These are phyloP conservation scores for Pseudomugil gertrudae DNA, from an alignment of 2,797 vertebrate genomes.

Conservation along the genomic window DNA sequence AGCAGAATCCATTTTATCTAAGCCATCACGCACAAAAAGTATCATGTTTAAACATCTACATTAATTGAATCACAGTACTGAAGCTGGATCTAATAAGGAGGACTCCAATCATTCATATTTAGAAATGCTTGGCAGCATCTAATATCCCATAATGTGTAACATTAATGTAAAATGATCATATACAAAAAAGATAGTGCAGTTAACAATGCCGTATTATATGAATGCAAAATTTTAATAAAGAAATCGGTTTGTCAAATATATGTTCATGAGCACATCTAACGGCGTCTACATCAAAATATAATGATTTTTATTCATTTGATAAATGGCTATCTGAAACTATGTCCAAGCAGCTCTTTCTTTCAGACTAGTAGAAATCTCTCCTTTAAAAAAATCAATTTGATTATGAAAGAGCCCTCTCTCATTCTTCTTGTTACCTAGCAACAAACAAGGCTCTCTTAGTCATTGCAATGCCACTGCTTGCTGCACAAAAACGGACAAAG, in stretches of 20 bases:
- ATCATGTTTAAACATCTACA: slow-evolving; percentile 11
- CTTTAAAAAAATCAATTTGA: slow-evolving; percentile 78
- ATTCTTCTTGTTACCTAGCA: slow-evolving; percentile 88
- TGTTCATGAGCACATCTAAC: background rate
- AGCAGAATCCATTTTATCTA: slow-evolving; percentile 41
- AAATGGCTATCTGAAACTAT: slow-evolving; percentile 45
- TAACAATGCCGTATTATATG: background rate
- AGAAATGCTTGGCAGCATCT: slow-evolving; percentile 3
- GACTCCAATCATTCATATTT: background rate
- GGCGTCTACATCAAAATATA: slow-evolving; percentile 25
- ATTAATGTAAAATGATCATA: background rate
- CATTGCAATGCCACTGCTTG: slow-evolving; percentile 78
- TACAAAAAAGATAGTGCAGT: background rate
- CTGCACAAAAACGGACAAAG: slow-evolving; percentile 68
- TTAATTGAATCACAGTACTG: background rate
- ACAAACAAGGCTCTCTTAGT: slow-evolving; percentile 84
- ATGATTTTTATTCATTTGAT: slow-evolving; percentile 49
- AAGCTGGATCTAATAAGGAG: background rate
- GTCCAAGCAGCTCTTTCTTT: slow-evolving; percentile 55
- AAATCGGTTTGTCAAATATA: background rate
- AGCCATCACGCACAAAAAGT: slow-evolving; percentile 16
- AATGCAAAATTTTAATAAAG: slow-evolving; percentile 30
- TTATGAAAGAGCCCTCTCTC: slow-evolving; percentile 84
- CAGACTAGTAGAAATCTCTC: slow-evolving; percentile 67
- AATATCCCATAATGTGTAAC: slow-evolving; percentile 3